Percentiles rank a stretch among this genome's conserved stretches.
Conservation (phyloP, 92 coral and sea anemone genomes). For the Plumapathes pennacea region DNA sequence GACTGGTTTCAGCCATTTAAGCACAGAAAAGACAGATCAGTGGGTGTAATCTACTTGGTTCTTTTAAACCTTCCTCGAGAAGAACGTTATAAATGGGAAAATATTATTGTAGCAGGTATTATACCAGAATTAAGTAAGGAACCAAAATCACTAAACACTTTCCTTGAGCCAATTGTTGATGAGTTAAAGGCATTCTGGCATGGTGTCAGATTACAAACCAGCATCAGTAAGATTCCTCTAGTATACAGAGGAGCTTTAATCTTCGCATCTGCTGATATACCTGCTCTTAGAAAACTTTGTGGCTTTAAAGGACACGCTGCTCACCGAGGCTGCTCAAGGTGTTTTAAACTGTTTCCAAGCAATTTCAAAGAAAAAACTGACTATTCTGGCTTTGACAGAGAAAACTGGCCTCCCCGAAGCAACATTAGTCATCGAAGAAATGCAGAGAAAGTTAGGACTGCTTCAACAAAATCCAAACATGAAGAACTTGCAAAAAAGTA, state of each 20-base stretch:
- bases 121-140: constrained; percentile 43
- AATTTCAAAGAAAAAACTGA: constrained; percentile 13
- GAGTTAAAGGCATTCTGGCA: constrained; percentile 40
- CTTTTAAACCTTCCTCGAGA: constrained; percentile 56
- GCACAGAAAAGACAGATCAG: constrained; percentile 49
- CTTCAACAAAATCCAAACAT: constrained; percentile 21
- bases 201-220: constrained; percentile 27
- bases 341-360: constrained; percentile 27
- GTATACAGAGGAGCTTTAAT: constrained; percentile 19
- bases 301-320: constrained; percentile 49
- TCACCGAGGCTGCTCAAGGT: constrained; percentile 35
- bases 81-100: constrained; percentile 52
- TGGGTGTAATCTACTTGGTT: constrained; percentile 64
- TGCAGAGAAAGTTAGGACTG: constrained; percentile 15
- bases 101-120: constrained; percentile 51
- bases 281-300: constrained; percentile 44
- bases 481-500: constrained; percentile 34
- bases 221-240: constrained; percentile 27
- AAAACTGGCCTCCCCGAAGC: constrained; percentile 25
- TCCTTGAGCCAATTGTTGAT: constrained; percentile 33
- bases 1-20: constrained; percentile 73
- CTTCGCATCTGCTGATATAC: constrained; percentile 41
- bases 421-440: constrained; percentile 11
- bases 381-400: constrained; percentile 15
- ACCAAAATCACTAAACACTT: constrained; percentile 42